Base-by-base conservation (phyloP, 2,888 invertebrate species). In the Sicus ferrugineus region DNA sequence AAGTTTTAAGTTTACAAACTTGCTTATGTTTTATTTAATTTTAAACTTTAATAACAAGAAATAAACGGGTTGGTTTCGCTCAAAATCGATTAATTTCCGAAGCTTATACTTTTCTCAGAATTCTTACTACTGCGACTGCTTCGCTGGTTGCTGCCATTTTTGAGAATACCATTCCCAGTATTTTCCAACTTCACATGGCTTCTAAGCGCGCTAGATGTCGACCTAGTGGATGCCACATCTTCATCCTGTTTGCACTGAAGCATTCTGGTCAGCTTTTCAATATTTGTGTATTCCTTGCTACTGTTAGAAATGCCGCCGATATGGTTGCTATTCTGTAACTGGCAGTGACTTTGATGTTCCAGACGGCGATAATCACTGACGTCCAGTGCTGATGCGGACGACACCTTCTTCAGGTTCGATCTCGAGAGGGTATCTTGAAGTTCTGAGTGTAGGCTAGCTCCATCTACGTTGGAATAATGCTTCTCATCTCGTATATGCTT, bases 341-440 rank as follows among this genome's bases (percentile, higher is more conserved):
- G 74, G 58, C 77, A 77, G 67, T 76, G 73, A 28, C 74, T 73
- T 31, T 76, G 74, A 68, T 77, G 77, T 50, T 76, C 75, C 52
- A 72, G n/a, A n/a, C n/a, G n/a, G n/a, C n/a, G n/a, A n/a, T n/a
- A n/a, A n/a, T n/a, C n/a, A n/a, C n/a, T n/a, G n/a, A n/a, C n/a
- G n/a, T n/a, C n/a, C n/a, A n/a, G n/a, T 46, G 62, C 23, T 46
- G 21, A 23, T 23, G 52, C 4, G 4, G 54, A 31, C 38, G 65
- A 38, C 16, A 23, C 38, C 86, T 90, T 90, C 79, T 89, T 89
- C 78, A 93, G 87, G 87, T 93, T 92, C 67, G 93, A 92, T 81
- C 93, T 89, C 77, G 91, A 92, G 72, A 93, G 85, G 6, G 93
- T 93, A 70, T 92, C 89, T 68, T 89, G 90, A 75, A 93, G 86